These are phyloP conservation scores for Erithacus rubecula DNA, from an alignment of 2,797 vertebrate species.

Conservation along the genomic window DNA sequence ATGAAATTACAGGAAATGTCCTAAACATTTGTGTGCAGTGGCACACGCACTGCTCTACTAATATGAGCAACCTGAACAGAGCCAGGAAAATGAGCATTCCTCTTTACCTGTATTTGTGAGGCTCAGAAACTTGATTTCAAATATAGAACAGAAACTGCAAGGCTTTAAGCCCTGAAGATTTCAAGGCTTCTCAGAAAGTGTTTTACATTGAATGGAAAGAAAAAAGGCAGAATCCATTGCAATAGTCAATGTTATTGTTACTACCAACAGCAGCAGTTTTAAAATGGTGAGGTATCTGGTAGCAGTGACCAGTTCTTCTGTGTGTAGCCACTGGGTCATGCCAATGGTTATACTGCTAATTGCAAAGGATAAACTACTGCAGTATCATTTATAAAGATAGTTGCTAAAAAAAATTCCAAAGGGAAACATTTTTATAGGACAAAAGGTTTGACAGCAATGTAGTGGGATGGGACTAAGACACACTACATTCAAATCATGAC, in stretches of 20 bases:
- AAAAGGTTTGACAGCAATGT: neutral
- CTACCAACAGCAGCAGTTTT: neutral
- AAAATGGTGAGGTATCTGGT: neutral
- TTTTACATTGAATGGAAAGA: neutral
- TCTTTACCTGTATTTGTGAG: neutral
- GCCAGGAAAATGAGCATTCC: neutral
- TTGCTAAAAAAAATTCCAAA: neutral
- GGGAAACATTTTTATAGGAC: neutral
- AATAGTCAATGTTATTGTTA: neutral
- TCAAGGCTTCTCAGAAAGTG: neutral
- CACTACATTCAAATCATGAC: neutral
- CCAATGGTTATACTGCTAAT: neutral
- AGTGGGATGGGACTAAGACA: neutral
- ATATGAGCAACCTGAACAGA: neutral
- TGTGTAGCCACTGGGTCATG: neutral
- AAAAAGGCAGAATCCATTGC: neutral
- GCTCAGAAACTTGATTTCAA: neutral
- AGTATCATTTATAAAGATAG: neutral
- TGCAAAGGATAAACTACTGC: neutral
- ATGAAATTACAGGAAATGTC: slow-evolving; percentile 48
- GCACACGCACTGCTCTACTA: neutral
- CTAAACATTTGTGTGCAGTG: neutral
- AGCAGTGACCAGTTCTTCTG: neutral
- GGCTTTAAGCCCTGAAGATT: neutral
- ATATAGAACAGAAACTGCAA: neutral